Conservation (phyloP, 2,113 vertebrate species). For the Rutilus rutilus region DNA sequence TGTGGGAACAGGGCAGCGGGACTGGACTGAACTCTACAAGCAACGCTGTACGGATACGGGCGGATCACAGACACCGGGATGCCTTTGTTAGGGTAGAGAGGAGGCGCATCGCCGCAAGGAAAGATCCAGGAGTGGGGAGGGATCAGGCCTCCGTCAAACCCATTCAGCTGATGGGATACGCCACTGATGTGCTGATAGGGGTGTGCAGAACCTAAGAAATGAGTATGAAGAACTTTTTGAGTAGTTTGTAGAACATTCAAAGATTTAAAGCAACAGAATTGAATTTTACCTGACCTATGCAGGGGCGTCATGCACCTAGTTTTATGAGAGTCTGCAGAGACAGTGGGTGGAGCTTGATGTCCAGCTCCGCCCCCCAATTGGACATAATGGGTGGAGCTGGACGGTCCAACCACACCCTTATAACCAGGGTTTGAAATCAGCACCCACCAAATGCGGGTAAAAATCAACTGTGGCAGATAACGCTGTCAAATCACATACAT, state of each 20-base stretch:
- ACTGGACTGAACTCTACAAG: conserved; percentile 66
- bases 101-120: conserved; percentile 62
- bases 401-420: too few species aligned
- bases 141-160: conserved; percentile 69
- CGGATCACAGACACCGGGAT: conserved; percentile 66
- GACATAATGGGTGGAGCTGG: too few species aligned
- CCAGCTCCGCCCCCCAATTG: too few species aligned
- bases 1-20: conserved; percentile 67
- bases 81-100: conserved; percentile 69
- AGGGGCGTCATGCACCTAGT: too few species aligned
- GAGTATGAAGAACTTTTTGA: not conserved
- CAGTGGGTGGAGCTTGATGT: too few species aligned
- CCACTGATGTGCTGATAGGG: conserved; percentile 64
- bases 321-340: too few species aligned
- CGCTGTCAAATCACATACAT: too few species aligned
- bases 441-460: too few species aligned
- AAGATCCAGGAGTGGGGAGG: conserved; percentile 72
- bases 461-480: too few species aligned
- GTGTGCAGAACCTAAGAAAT: conserved; percentile 59
- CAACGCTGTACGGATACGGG: conserved; percentile 62
- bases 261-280: not conserved
- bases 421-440: too few species aligned
- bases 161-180: conserved; percentile 57
- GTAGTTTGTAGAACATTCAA: not conserved
- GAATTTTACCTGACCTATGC: not conserved